Conservation (phyloP, 2,797 vertebrate genomes). For the Phrynocephalus forsythii region DNA sequence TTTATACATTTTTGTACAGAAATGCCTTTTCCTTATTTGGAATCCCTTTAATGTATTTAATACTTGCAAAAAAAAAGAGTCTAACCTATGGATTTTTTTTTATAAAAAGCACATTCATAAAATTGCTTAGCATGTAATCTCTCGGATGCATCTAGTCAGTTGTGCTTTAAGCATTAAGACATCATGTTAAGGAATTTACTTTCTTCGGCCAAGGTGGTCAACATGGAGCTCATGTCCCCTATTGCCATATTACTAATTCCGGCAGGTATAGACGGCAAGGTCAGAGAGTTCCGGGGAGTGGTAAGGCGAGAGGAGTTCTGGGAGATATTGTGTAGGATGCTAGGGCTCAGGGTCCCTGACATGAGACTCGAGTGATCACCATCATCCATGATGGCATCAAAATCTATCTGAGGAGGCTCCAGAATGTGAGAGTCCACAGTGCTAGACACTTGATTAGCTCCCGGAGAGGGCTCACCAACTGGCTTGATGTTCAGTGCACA, state of each 20-base stretch:
- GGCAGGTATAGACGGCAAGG: conserved; percentile 88
- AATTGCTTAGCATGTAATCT: conserved; percentile 56
- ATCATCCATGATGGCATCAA: conserved; percentile 96
- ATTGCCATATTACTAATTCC: conserved; percentile 99
- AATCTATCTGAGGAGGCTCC: conserved; percentile 93
- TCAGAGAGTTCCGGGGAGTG: conserved; percentile 96
- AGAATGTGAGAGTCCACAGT: conserved; percentile 88
- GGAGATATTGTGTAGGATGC: conserved; percentile 94
- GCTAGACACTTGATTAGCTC: conserved; percentile 94
- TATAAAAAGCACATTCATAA: conserved; percentile 71
- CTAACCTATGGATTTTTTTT: conserved; percentile 55
- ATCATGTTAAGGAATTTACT: conserved; percentile 98
- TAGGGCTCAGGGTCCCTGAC: conserved; percentile 94
- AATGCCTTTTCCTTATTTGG: conserved; percentile 51
- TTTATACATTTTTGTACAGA: conserved; percentile 69
- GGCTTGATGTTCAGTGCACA: conserved; percentile 68
- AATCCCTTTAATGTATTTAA: conserved; percentile 73
- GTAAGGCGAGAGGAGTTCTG: conserved; percentile 97
- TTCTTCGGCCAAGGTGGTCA: conserved; percentile 95
- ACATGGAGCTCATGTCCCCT: conserved; percentile 99
- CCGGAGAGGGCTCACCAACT: conserved; percentile 87
- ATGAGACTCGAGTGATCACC: conserved; percentile 97
- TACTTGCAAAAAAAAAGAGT: conserved; percentile 56
- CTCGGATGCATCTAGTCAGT: conserved; percentile 54
- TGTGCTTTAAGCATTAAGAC: conserved; percentile 82